A percentile compares a stretch with the other conserved stretches of the same genome.
phyloP scores from a whole-genome alignment of 2,888 invertebrate genomes.

The Liopterus haemorrhoidalis region DNA sequence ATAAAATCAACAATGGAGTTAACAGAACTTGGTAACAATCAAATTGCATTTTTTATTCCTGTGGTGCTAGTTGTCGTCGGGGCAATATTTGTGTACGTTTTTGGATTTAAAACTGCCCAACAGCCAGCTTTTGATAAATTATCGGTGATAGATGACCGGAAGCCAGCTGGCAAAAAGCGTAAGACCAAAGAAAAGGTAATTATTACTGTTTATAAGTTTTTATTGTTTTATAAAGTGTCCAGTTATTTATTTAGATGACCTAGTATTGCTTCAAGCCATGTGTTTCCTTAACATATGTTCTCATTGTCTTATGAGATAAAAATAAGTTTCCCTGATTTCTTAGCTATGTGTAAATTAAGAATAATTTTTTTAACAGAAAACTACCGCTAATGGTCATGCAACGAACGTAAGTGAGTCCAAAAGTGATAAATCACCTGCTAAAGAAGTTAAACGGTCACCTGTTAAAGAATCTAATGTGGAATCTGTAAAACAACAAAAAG shows the following conservation, averaged over 20 bases:
- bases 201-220: constrained; percentile 11
- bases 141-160: constrained; percentile 59
- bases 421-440: constrained; percentile 50
- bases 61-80: constrained; percentile 62
- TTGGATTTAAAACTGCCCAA: constrained; percentile 73
- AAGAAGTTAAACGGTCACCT: constrained; percentile 40
- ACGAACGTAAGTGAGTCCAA: constrained; percentile 53
- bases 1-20: constrained; percentile 50
- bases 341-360: constrained; percentile 16
- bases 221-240: too few relatives aligned
- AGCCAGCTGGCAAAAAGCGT: constrained; percentile 61
- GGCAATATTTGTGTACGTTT: constrained; percentile 68
- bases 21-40: constrained; percentile 53
- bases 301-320: constrained; percentile 18
- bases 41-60: constrained; percentile 53
- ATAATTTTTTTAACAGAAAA: constrained; percentile 47
- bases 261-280: too few relatives aligned
- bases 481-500: constrained; percentile 44
- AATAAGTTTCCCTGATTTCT: constrained; percentile 22
- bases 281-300: constrained; percentile 17
- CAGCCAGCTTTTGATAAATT: constrained; percentile 76
- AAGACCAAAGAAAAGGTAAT: constrained; percentile 66
- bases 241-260: too few relatives aligned
- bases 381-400: constrained; percentile 57
- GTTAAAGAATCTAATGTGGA: constrained; percentile 52